These are phyloP conservation scores for Watsonalla cultraria DNA, from an alignment of 2,888 invertebrate species.

Conservation along the genomic window DNA sequence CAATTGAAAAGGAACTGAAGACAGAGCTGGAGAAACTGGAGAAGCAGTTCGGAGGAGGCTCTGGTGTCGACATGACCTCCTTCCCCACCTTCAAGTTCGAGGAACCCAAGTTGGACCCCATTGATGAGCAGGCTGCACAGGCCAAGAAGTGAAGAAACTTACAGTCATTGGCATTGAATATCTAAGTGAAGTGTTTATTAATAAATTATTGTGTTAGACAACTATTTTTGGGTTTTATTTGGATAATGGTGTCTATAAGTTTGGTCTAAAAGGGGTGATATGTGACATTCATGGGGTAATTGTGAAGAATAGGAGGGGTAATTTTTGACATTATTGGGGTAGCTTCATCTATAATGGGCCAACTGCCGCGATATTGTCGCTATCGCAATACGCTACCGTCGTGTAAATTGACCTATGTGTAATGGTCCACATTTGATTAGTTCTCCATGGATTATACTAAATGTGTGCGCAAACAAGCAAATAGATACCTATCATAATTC, in stretches of 20 bases:
- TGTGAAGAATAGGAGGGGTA: too few relatives aligned
- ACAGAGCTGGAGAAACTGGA: slow-evolving; percentile 89
- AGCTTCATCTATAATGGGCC: too few relatives aligned
- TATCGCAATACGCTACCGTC: too few relatives aligned
- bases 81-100: slow-evolving; percentile 92
- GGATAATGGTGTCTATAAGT: too few relatives aligned
- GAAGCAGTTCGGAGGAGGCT: slow-evolving; percentile 86
- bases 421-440: too few relatives aligned
- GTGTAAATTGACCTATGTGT: too few relatives aligned
- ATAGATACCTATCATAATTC: too few relatives aligned
- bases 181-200: slow-evolving; percentile 20
- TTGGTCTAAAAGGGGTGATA: neutral
- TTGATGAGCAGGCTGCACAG: slow-evolving; percentile 61
- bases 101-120: slow-evolving; percentile 84
- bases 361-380: too few relatives aligned
- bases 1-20: slow-evolving; percentile 85
- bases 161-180: slow-evolving; percentile 12
- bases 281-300: too few relatives aligned
- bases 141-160: slow-evolving; percentile 49
- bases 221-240: slow-evolving; percentile 13
- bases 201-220: slow-evolving; percentile 40
- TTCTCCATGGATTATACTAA: too few relatives aligned
- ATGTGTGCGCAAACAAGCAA: too few relatives aligned
- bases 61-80: slow-evolving; percentile 90
- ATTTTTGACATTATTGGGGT: too few relatives aligned